phyloP scores from a whole-genome alignment of 2,797 vertebrate species.

The Coregonus suidteri region DNA sequence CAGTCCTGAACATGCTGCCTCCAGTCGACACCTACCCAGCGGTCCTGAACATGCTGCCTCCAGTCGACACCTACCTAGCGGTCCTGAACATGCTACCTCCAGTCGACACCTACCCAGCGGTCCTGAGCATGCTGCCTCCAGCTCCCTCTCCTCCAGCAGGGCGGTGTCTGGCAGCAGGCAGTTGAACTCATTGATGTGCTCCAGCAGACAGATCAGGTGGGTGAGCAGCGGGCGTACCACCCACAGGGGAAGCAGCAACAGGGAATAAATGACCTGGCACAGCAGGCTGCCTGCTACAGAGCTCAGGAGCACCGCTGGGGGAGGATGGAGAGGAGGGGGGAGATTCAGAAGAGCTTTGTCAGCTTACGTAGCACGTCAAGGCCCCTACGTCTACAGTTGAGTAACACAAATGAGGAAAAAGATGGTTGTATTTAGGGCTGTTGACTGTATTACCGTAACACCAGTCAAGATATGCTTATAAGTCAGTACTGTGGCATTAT shows the following conservation, averaged over 20 bases:
- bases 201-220: conserved; percentile 76
- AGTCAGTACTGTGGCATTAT: no score
- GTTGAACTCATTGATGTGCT: conserved; percentile 79
- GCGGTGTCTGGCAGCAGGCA: conserved; percentile 75
- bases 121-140: conserved; percentile 59
- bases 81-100: conserved; percentile 58
- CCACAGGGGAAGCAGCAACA: conserved; percentile 77
- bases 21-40: conserved; percentile 56
- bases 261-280: conserved; percentile 80
- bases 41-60: conserved; percentile 59
- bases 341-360: no score
- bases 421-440: no score
- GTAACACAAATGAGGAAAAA: neutral
- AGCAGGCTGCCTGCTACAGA: conserved; percentile 80
- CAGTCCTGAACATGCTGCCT: conserved; percentile 56
- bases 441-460: no score
- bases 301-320: conserved; percentile 76
- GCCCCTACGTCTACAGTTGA: neutral
- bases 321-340: conserved; percentile 14
- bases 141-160: conserved; percentile 74
- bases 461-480: no score
- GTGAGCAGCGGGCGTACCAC: conserved; percentile 76
- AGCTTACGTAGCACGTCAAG: no score
- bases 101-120: conserved; percentile 52
- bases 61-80: conserved; percentile 52